Evolutionary conservation across 1,140 invertebrate genomes (phyloP).

Genomic region (Capitella teleta): DNA sequence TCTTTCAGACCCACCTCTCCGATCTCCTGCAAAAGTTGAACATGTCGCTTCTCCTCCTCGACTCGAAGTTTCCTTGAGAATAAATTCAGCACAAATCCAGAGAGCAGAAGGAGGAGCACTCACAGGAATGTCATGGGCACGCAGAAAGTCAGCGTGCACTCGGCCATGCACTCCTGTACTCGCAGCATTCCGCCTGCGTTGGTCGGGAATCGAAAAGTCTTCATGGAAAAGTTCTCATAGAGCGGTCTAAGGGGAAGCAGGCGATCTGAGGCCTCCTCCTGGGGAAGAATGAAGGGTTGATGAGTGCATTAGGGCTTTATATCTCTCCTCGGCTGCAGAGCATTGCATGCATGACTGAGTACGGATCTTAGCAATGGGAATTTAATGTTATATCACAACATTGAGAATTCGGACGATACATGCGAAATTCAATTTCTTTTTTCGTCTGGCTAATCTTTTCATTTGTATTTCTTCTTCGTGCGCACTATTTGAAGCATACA

Average conservation of each 20-base stretch:
- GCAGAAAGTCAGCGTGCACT: constrained; percentile 70
- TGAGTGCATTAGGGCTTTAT: too few species aligned
- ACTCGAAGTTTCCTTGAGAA: constrained; percentile 61
- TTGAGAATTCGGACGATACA: too few species aligned
- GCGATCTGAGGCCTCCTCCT: too few species aligned
- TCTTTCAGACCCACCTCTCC: constrained; percentile 45
- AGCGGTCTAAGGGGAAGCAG: constrained; percentile 47
- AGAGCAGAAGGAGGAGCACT: constrained; percentile 38
- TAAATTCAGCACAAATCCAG: neutral
- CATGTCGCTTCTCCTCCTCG: constrained; percentile 75
- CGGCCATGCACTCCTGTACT: constrained; percentile 86
- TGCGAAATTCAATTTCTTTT: too few species aligned
- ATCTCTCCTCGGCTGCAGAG: too few species aligned
- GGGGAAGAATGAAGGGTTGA: too few species aligned
- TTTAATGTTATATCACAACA: too few species aligned
- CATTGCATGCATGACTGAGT: too few species aligned
- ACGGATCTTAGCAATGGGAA: too few species aligned
- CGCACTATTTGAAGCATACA: too few species aligned
- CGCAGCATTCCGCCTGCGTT: constrained; percentile 79
- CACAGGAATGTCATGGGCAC: constrained; percentile 82
- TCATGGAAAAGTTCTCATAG: constrained; percentile 62
- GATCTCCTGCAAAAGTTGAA: constrained; percentile 78
- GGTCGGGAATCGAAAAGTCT: constrained; percentile 83
- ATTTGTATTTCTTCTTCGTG: too few species aligned
- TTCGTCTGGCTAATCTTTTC: too few species aligned